Conservation (phyloP, 2,888 invertebrate genomes). For the Leucophenga maculata region DNA sequence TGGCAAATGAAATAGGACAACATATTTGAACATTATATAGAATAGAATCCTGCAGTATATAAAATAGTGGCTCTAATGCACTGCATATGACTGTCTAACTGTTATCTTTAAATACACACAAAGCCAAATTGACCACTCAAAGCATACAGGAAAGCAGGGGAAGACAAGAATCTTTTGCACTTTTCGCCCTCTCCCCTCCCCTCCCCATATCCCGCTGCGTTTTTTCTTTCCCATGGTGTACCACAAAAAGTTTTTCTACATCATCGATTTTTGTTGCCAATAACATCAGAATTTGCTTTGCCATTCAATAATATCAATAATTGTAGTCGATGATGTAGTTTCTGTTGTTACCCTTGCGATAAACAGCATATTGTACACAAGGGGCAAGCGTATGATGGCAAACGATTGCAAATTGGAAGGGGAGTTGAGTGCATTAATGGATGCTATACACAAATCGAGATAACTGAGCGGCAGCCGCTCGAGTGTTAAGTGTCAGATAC, state of each 20-base stretch:
- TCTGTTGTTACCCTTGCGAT: constrained; percentile 42
- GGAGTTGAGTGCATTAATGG: constrained; percentile 32
- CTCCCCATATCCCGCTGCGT: too few species aligned
- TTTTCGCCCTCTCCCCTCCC: too few species aligned
- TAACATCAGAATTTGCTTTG: constrained; percentile 40
- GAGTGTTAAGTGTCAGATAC: constrained; percentile 64
- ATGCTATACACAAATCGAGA: constrained; percentile 9
- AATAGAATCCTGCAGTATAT: not conserved
- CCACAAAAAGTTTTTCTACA: constrained; percentile 19
- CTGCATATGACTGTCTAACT: not conserved
- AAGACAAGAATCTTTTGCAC: not conserved
- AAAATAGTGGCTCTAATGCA: not conserved
- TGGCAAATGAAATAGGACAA: not conserved
- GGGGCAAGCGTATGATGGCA: constrained; percentile 30
- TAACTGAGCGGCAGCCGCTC: constrained; percentile 36
- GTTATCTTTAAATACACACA: not conserved
- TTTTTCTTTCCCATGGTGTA: not conserved
- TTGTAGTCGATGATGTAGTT: constrained; percentile 46
- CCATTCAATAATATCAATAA: constrained; percentile 62
- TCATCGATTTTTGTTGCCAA: not conserved
- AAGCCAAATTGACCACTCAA: constrained; percentile 19
- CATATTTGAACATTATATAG: too few species aligned
- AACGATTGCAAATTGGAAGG: constrained; percentile 5
- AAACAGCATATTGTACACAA: constrained; percentile 49
- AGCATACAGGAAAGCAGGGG: not conserved